phyloP scores from a whole-genome alignment of 2,113 vertebrate species.

The Solea solea region DNA sequence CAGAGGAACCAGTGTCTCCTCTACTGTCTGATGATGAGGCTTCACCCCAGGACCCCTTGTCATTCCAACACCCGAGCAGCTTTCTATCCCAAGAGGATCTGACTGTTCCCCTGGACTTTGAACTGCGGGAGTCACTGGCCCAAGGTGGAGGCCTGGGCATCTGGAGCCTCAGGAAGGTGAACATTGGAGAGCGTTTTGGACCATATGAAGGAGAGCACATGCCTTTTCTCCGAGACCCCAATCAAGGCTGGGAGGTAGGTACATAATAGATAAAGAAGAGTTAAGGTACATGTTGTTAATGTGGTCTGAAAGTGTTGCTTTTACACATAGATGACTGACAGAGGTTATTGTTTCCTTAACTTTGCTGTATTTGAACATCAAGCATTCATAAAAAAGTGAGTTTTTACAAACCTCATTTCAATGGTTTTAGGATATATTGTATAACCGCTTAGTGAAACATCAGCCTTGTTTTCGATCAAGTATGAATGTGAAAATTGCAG shows the following conservation, averaged over 20 bases:
- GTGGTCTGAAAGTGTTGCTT: neutral
- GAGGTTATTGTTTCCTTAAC: neutral
- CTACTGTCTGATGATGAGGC: conserved; percentile 85
- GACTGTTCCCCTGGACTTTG: conserved; percentile 90
- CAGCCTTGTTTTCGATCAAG: conserved; percentile 9
- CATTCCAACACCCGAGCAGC: conserved; percentile 86
- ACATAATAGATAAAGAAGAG: neutral
- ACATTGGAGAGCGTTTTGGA: conserved; percentile 90
- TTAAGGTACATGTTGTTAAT: neutral
- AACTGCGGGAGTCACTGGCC: conserved; percentile 89
- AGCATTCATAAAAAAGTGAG: no score
- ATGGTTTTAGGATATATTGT: neutral
- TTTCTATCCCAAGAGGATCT: conserved; percentile 82
- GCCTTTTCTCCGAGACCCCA: conserved; percentile 82
- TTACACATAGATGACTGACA: neutral
- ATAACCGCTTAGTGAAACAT: neutral
- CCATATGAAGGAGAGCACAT: conserved; percentile 89
- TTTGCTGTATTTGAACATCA: no score
- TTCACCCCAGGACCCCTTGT: conserved; percentile 85
- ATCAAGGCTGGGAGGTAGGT: conserved; percentile 95
- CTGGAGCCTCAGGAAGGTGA: conserved; percentile 92
- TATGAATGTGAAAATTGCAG: conserved; percentile 23
- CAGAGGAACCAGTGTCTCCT: conserved; percentile 86
- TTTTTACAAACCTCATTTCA: conserved; percentile 1
- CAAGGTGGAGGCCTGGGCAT: conserved; percentile 88